Percentiles rank a stretch among this genome's conserved stretches.
These are phyloP conservation scores for Myotis pilosus DNA, from an alignment of 2,797 vertebrate species.

Conservation along the genomic window DNA sequence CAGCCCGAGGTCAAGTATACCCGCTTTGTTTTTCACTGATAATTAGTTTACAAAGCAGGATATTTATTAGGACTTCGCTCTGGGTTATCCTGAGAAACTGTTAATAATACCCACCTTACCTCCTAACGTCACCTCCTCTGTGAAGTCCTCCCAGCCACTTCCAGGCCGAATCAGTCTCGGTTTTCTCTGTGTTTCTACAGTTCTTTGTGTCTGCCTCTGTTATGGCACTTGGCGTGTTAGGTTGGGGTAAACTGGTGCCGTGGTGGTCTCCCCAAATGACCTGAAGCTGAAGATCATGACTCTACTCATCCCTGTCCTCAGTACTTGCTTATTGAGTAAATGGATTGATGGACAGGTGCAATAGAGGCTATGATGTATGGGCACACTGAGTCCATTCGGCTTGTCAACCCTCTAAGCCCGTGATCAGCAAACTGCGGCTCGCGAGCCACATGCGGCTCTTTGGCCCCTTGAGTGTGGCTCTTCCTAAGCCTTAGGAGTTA, in stretches of 20 bases:
- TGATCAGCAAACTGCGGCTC: no score
- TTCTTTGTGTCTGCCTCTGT: not conserved
- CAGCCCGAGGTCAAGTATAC: constrained; percentile 6
- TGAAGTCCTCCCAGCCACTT: not conserved
- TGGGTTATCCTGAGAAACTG: not conserved
- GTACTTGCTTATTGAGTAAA: not conserved
- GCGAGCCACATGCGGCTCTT: no score
- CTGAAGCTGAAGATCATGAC: not conserved
- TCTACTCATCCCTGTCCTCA: not conserved
- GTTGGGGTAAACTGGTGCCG: accelerated
- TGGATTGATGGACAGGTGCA: not conserved
- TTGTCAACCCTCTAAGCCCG: not conserved
- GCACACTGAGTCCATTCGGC: not conserved
- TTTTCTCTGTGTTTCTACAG: not conserved
- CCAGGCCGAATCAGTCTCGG: no score
- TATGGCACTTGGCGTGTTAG: accelerated
- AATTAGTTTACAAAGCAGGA: not conserved
- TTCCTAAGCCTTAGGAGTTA: no score
- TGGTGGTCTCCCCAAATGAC: not conserved
- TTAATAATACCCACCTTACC: not conserved
- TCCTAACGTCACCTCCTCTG: not conserved
- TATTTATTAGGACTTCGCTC: not conserved
- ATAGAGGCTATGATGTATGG: accelerated
- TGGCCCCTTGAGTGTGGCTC: no score
- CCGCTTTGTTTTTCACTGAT: constrained; percentile 20